These are phyloP conservation scores for Oryzias javanicus DNA, from an alignment of 2,113 vertebrate species.

Conservation along the genomic window DNA sequence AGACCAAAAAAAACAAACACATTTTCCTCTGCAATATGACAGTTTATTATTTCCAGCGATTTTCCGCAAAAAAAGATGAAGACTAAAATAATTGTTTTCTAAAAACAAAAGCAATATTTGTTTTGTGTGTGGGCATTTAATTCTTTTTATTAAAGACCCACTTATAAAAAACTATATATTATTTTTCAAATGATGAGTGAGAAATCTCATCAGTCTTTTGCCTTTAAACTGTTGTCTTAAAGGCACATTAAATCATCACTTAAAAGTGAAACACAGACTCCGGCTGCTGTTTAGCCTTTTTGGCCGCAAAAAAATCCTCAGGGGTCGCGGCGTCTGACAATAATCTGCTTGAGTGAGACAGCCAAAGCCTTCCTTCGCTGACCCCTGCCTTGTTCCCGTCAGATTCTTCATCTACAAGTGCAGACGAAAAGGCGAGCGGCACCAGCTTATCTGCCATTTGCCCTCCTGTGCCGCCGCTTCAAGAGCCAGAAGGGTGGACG, in stretches of 20 bases:
- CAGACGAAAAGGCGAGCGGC: constrained; percentile 48
- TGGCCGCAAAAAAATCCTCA: constrained; percentile 15
- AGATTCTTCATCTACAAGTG: constrained; percentile 37
- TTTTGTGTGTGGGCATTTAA: no score
- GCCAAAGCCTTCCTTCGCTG: constrained; percentile 42
- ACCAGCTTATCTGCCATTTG: constrained; percentile 61
- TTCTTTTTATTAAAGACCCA: no score
- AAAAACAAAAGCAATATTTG: no score
- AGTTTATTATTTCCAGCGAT: no score
- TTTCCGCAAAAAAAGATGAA: no score
- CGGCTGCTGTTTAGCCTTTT: constrained; percentile 16
- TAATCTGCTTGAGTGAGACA: constrained; percentile 39
- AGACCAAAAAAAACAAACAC: no score
- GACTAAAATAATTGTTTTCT: no score
- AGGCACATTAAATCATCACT: constrained; percentile 2
- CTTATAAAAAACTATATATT: no score
- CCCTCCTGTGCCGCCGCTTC: constrained; percentile 21
- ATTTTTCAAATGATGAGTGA: no score
- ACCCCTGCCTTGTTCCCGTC: constrained; percentile 60
- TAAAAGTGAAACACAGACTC: constrained; percentile 23
- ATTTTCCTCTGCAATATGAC: no score
- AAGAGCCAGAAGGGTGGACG: constrained; percentile 19
- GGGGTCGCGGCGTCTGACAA: constrained; percentile 40
- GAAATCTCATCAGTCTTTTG: no score
- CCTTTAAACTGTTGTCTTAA: no score